These are phyloP conservation scores for Lathamus discolor DNA, from an alignment of 2,113 vertebrate species.

Conservation along the genomic window DNA sequence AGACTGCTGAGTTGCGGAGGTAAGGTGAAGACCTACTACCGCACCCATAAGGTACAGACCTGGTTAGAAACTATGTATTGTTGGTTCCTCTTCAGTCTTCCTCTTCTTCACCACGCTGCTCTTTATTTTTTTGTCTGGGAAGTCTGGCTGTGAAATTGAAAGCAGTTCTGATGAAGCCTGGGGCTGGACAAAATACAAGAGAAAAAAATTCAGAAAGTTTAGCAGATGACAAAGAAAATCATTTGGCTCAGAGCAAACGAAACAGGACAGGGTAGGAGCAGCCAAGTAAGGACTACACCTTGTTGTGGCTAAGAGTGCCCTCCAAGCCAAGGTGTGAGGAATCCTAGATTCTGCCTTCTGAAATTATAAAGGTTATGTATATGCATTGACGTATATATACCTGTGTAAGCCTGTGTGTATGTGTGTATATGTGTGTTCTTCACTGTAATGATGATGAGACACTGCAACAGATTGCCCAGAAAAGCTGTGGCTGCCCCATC, in stretches of 20 bases:
- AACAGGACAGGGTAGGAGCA: neutral
- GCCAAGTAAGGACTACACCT: neutral
- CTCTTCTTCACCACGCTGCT: neutral
- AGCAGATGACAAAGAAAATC: neutral
- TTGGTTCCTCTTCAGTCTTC: neutral
- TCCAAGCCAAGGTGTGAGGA: neutral
- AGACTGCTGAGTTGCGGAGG: neutral
- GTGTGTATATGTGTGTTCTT: neutral
- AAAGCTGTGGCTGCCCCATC: neutral
- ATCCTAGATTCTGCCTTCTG: neutral
- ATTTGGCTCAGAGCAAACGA: neutral
- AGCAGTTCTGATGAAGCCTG: neutral
- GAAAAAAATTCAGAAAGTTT: neutral
- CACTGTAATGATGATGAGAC: neutral
- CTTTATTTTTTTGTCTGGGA: neutral
- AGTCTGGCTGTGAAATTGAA: neutral
- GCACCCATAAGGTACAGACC: accelerated
- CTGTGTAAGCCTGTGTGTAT: neutral
- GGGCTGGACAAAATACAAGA: neutral
- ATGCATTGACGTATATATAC: neutral
- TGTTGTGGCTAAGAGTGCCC: neutral
- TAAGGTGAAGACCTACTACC: too few relatives aligned
- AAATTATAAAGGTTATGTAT: neutral
- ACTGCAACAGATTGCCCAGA: neutral
- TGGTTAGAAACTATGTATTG: neutral